Base-by-base conservation (phyloP, 2,888 invertebrate genomes). In the Trypoxylon attenuatum region DNA sequence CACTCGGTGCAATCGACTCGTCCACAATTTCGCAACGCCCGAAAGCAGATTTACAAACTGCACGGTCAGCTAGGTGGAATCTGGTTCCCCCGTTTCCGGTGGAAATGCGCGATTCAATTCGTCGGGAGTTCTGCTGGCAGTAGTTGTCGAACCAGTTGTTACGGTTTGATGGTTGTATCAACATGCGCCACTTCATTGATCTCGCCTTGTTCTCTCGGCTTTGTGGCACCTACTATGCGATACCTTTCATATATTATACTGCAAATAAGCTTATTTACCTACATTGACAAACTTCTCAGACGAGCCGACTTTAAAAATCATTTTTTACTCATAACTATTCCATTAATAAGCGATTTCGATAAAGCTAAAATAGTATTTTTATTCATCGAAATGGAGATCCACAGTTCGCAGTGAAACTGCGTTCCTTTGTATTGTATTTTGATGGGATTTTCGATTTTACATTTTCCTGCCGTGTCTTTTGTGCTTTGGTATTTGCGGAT, bases 41-140 rank as follows among this genome's bases (percentile, higher is more conserved):
- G 10, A 13, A 13, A n/a, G 13, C 2, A 3, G 13, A 33, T 33
- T 33, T 13, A n/a, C 27, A 27, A 27, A 27, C 3, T 27, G 4
- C 2, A n/a, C 27, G 3, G 0, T 33, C 23, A 56, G 62, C 51
- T n/a, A 15, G 10, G 18, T 22, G 5, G 49, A 19, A 55, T 39
- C 16, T 52, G 54, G 22, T 59, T 52, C 47, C 66, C 29, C 70
- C 68, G 55, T 49, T 71, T 78, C 72, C 67, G 74, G 60, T 66
- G 63, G 68, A 73, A 70, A 77, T 68, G 67, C 69, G 6, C 18
- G 60, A 60, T 67, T 66, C 71, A 74, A 76, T n/a, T n/a, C n/a
- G n/a, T 74, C 70, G 67, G 71, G 65, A 71, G 70, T 76, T 69
- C 58, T n/a, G n/a, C n/a, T n/a, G 52, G 53, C 47, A 60, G 65